Percentiles rank a stretch among this genome's conserved stretches.
Evolutionary conservation across 2,113 vertebrate species (phyloP).

Genomic region (Phainopepla nitens): DNA sequence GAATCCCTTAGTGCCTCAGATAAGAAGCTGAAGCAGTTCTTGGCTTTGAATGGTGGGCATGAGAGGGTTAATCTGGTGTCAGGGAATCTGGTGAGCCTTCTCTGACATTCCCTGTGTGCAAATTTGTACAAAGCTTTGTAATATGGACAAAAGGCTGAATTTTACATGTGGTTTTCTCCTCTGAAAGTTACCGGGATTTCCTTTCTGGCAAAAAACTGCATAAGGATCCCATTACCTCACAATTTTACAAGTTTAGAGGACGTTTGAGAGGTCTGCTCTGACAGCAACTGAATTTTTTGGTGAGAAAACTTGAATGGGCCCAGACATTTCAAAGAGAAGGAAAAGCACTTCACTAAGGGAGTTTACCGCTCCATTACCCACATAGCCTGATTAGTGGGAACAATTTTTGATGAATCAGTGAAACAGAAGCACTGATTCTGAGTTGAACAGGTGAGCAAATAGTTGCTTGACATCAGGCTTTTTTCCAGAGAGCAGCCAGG

Average conservation of each 20-base stretch:
- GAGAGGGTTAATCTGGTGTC: not conserved
- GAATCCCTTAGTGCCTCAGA: not conserved
- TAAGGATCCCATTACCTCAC: not conserved
- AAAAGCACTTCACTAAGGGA: not conserved
- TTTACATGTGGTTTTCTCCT: not conserved
- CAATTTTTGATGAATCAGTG: not conserved
- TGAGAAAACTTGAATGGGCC: not conserved
- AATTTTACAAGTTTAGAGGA: not conserved
- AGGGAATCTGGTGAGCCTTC: not conserved
- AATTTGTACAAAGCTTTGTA: not conserved
- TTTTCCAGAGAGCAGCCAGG: not conserved
- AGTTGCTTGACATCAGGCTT: not conserved
- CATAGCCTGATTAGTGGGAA: not conserved
- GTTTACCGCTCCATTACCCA: not conserved
- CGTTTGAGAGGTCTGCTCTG: not conserved
- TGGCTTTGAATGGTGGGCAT: not conserved
- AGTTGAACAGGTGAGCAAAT: not conserved
- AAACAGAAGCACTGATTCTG: not conserved
- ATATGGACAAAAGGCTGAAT: not conserved
- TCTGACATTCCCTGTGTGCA: not conserved
- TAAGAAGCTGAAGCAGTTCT: not conserved
- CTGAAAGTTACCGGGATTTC: not conserved
- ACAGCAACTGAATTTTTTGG: not conserved
- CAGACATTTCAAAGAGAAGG: not conserved
- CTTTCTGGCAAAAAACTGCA: not conserved